Evolutionary conservation across 2,888 invertebrate species (phyloP).

Genomic region (Neoaliturus tenellus): DNA sequence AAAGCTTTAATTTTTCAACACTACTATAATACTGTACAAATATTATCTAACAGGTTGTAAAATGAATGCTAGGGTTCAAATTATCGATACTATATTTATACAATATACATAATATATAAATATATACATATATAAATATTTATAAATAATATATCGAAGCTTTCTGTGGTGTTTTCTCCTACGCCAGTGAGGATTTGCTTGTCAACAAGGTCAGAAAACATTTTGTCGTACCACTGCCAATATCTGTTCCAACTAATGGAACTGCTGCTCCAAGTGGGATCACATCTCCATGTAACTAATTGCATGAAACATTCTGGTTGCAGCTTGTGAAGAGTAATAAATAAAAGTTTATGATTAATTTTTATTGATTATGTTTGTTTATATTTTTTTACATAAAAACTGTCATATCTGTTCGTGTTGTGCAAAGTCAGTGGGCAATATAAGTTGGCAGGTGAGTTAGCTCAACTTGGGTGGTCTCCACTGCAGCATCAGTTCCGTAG

Average conservation of each 20-base stretch:
- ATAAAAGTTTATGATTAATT: too few relatives aligned
- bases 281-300: too few relatives aligned
- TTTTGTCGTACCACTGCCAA: slow-evolving; percentile 55
- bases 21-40: slow-evolving; percentile 64
- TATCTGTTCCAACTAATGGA: neutral
- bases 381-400: too few relatives aligned
- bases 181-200: slow-evolving; percentile 12
- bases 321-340: too few relatives aligned
- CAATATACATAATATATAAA: slow-evolving; percentile 61
- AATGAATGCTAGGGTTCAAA: slow-evolving; percentile 66
- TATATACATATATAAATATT: slow-evolving; percentile 59
- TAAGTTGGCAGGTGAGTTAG: too few relatives aligned
- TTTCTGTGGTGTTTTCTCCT: slow-evolving; percentile 57
- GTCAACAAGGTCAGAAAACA: slow-evolving; percentile 9
- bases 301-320: too few relatives aligned
- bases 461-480: neutral
- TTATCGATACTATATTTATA: slow-evolving; percentile 68
- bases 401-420: too few relatives aligned
- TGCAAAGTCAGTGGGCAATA: too few relatives aligned
- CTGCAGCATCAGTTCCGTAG: neutral
- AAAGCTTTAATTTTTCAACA: slow-evolving; percentile 64
- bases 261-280: slow-evolving; percentile 18
- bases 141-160: slow-evolving; percentile 59
- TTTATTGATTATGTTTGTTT: too few relatives aligned
- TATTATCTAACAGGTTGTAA: slow-evolving; percentile 64